Base-by-base conservation (phyloP, 1,140 invertebrate genomes). In the Psix sp. region DNA sequence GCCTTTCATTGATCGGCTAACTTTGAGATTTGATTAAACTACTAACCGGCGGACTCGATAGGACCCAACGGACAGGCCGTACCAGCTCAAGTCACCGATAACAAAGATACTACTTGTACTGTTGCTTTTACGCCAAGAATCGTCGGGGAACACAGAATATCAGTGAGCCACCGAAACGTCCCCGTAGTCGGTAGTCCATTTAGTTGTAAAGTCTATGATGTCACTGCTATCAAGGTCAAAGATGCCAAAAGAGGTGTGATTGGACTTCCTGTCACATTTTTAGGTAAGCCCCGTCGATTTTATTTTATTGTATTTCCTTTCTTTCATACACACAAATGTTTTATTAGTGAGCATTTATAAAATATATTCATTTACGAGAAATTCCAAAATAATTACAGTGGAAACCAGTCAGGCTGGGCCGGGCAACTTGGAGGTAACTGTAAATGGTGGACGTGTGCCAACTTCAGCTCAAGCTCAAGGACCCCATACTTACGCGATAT, bases 321-420 rank as follows among this genome's bases (percentile, higher is more conserved):
- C n/a, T n/a, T n/a, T n/a, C n/a, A n/a, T n/a, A n/a, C n/a, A n/a
- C n/a, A n/a, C n/a, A n/a, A n/a, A n/a, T n/a, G n/a, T n/a, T n/a
- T n/a, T n/a, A n/a, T n/a, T n/a, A n/a, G n/a, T n/a, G n/a, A n/a
- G n/a, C n/a, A n/a, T n/a, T n/a, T n/a, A n/a, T n/a, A n/a, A n/a
- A n/a, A n/a, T n/a, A n/a, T 29, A 10, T 10, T 29, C 2, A 29
- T 29, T 10, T 7, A 29, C 7, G 26, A 29, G 7, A 10, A 7
- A 7, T 29, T 7, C 63, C 56, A 2, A 17, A 18, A 52, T 3
- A 43, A 20, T 52, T 66, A 7, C 80, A 97, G 98, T 99, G 73
- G 97, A 99, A 88, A 98, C 97, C 6, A 95, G 95, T 81, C 94
- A 96, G 87, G 97, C 97, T 17, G 98, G 98, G 17, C 96, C 92